Evolutionary conservation across 1,140 invertebrate species (phyloP).

Genomic region (Bombus confusus): DNA sequence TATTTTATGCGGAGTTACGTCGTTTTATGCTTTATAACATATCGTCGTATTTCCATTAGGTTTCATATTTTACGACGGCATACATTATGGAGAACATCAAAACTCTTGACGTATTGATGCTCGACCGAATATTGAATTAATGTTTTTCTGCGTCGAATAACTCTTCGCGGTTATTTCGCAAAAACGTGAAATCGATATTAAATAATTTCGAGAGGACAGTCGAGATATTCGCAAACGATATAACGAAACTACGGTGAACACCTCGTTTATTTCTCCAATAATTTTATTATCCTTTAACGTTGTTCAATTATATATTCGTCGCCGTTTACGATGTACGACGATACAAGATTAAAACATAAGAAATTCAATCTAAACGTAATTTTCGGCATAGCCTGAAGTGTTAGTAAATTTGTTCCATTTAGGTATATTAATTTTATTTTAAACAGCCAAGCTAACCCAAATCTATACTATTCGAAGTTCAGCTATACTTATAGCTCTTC

Average conservation of each 20-base stretch:
- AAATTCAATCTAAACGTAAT: too few relatives aligned
- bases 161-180: neutral
- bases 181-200: neutral
- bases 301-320: neutral
- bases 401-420: too few relatives aligned
- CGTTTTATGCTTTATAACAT: neutral
- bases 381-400: too few relatives aligned
- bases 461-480: neutral
- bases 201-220: neutral
- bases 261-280: neutral
- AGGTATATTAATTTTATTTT: neutral
- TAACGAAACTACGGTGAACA: neutral
- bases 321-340: neutral
- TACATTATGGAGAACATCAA: conserved; percentile 2
- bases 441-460: neutral
- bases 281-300: neutral
- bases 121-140: neutral
- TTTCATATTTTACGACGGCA: conserved; percentile 27
- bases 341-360: neutral
- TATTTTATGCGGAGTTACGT: neutral
- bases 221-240: neutral
- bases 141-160: neutral
- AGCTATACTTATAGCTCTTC: neutral
- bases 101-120: neutral
- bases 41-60: neutral